phyloP scores from a whole-genome alignment of 2,797 vertebrate species.

The Centropyge bicolor region DNA sequence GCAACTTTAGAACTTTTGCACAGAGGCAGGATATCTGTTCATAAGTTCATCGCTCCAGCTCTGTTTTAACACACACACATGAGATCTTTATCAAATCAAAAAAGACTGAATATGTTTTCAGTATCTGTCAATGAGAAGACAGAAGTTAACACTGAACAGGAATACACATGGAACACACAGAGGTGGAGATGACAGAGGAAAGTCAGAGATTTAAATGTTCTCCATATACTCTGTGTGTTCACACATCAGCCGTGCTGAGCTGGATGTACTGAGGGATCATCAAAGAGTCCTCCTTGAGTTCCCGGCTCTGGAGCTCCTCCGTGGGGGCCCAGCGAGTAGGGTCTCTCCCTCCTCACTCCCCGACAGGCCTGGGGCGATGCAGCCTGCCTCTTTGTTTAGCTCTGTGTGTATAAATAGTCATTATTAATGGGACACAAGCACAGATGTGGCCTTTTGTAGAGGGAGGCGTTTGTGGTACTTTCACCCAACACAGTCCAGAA shows the following conservation, averaged over 20 bases:
- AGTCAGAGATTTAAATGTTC: not conserved
- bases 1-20: no score
- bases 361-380: slow-evolving; percentile 37
- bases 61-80: no score
- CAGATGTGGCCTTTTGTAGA: slow-evolving; percentile 65
- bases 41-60: no score
- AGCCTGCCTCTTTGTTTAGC: slow-evolving; percentile 72
- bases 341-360: slow-evolving; percentile 39
- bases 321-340: slow-evolving; percentile 19
- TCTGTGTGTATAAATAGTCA: slow-evolving; percentile 63
- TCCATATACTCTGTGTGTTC: not conserved
- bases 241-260: not conserved
- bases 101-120: not conserved
- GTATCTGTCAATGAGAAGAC: not conserved
- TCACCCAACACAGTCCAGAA: slow-evolving; percentile 50
- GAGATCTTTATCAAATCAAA: no score
- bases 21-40: no score
- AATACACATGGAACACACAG: not conserved
- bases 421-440: slow-evolving; percentile 74
- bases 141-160: not conserved
- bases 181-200: not conserved
- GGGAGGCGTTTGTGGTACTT: slow-evolving; percentile 42
- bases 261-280: not conserved
- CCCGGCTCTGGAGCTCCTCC: slow-evolving; percentile 23
- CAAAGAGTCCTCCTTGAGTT: slow-evolving; percentile 1